A percentile compares a stretch with the other conserved stretches of the same genome.
Evolutionary conservation across 1,140 invertebrate species (phyloP).

Genomic region (Macrotrachela quadricornifera): DNA sequence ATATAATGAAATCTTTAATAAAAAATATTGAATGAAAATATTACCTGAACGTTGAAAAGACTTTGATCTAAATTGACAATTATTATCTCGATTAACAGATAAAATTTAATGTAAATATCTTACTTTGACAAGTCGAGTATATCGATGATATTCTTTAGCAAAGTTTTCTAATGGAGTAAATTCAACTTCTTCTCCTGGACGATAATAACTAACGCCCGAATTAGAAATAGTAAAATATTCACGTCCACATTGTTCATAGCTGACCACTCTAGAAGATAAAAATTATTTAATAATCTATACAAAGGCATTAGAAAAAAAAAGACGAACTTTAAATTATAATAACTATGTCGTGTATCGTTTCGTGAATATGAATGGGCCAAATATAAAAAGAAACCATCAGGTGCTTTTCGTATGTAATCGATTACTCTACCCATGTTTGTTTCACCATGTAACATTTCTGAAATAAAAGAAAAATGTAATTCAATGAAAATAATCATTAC

Average conservation of each 20-base stretch:
- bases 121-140: not conserved
- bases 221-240: constrained; percentile 9
- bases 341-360: constrained; percentile 5
- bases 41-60: constrained; percentile 34
- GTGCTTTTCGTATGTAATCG: not conserved
- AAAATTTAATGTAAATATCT: not conserved
- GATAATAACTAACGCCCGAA: constrained; percentile 4
- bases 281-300: not conserved
- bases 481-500: not conserved
- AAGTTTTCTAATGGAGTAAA: constrained; percentile 1
- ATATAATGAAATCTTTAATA: constrained; percentile 1
- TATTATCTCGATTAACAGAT: not conserved
- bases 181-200: constrained; percentile 3
- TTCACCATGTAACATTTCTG: not conserved
- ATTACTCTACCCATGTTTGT: not conserved
- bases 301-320: not conserved
- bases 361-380: constrained; percentile 5
- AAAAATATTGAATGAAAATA: too few relatives aligned
- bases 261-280: not conserved
- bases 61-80: constrained; percentile 37
- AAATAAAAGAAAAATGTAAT: not conserved
- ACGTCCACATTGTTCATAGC: constrained; percentile 3
- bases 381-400: constrained; percentile 8
- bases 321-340: constrained; percentile 9
- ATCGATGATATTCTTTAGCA: constrained; percentile 1